Conservation (phyloP, 2,888 invertebrate genomes). For the Leptinotarsa peninsularis region DNA sequence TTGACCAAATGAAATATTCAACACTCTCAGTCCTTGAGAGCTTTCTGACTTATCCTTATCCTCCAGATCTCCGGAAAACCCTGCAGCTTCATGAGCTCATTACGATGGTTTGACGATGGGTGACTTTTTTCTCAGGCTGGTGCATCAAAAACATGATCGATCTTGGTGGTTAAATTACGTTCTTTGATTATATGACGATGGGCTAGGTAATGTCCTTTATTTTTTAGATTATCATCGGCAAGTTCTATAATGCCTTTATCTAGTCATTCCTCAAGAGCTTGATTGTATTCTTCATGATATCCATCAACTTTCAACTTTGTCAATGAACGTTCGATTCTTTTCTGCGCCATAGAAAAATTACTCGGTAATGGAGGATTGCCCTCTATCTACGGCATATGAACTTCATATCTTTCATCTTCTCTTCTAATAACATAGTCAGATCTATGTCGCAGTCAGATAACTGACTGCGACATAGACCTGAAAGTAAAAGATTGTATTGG, state of each 20-base stretch:
- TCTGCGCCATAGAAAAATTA: slow-evolving; percentile 21
- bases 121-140: too few species aligned
- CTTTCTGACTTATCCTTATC: too few species aligned
- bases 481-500: too few species aligned
- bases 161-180: not conserved
- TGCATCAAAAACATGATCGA: slow-evolving; percentile 16
- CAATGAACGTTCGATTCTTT: not conserved
- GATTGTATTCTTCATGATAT: not conserved
- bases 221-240: slow-evolving; percentile 12
- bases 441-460: too few species aligned
- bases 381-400: slow-evolving; percentile 49
- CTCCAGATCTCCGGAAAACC: too few species aligned
- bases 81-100: too few species aligned
- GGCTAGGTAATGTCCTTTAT: too few species aligned
- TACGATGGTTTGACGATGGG: too few species aligned
- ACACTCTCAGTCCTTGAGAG: too few species aligned
- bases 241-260: slow-evolving; percentile 21
- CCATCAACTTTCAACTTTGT: slow-evolving; percentile 4
- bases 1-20: too few species aligned
- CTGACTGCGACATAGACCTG: too few species aligned
- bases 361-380: slow-evolving; percentile 44
- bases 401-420: slow-evolving; percentile 44
- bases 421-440: not conserved
- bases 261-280: slow-evolving; percentile 22
- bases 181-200: slow-evolving; percentile 20